Percentiles rank a stretch among this genome's conserved stretches.
Evolutionary conservation across 2,888 invertebrate genomes (phyloP).

Genomic region (Mythimna ferrago): DNA sequence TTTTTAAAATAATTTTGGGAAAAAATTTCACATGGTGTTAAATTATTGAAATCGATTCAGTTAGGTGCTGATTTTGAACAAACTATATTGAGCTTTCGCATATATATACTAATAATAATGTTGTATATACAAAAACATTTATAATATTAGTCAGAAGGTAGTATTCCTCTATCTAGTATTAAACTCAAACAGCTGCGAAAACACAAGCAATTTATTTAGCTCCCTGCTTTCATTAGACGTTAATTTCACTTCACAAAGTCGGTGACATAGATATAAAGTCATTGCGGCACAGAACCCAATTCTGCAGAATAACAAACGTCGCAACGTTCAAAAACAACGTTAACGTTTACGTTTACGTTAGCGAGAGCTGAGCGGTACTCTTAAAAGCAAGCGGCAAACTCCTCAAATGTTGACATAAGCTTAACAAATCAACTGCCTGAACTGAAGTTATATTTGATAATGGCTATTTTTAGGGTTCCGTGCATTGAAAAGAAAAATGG

Average conservation of each 20-base stretch:
- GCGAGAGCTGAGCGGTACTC: conserved; percentile 47
- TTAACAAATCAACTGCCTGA: conserved; percentile 67
- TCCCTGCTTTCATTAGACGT: conserved; percentile 24
- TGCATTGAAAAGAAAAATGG: too few species aligned
- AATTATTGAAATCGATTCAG: too few species aligned
- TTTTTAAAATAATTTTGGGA: too few species aligned
- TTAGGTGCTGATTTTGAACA: too few species aligned
- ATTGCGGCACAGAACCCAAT: conserved; percentile 53
- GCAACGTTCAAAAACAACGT: conserved; percentile 60
- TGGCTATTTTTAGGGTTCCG: conserved; percentile 62
- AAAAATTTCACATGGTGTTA: too few species aligned
- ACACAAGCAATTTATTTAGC: conserved; percentile 15
- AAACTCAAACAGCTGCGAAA: conserved; percentile 14
- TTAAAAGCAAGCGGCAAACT: conserved; percentile 60
- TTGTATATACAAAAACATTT: too few species aligned
- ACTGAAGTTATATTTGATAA: conserved; percentile 66
- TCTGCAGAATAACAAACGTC: conserved; percentile 59
- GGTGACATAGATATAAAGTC: conserved; percentile 41
- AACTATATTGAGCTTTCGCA: too few species aligned
- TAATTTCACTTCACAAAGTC: conserved; percentile 28
- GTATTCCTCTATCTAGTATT: neutral
- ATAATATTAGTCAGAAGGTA: too few species aligned
- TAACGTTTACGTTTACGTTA: conserved; percentile 44
- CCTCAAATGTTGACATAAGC: conserved; percentile 68
- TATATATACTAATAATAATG: too few species aligned